Evolutionary conservation across 2,113 vertebrate species (phyloP).

Genomic region (Erythrocercus mccallii): DNA sequence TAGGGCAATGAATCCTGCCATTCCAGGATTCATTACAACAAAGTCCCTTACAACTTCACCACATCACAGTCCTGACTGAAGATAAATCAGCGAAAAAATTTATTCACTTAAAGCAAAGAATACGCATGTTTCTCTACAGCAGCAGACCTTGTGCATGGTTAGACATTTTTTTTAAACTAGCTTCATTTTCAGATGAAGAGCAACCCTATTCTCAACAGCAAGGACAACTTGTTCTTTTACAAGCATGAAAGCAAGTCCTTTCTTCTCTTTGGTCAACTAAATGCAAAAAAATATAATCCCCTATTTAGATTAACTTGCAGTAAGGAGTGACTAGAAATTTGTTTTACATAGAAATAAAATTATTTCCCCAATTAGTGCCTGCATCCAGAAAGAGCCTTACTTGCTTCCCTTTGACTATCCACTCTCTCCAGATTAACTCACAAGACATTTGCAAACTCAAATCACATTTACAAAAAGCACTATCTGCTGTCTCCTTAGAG

Average conservation of each 20-base stretch:
- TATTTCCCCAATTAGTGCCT: not conserved
- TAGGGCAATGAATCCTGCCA: not conserved
- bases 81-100: not conserved
- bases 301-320: not conserved
- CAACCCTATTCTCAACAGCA: not conserved
- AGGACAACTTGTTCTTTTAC: not conserved
- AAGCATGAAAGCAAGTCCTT: not conserved
- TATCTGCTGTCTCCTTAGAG: not conserved
- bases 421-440: not conserved
- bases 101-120: not conserved
- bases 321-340: not conserved
- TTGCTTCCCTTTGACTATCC: not conserved
- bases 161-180: not conserved
- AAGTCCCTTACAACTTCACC: not conserved
- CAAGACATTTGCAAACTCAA: not conserved
- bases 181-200: not conserved
- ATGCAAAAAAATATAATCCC: not conserved
- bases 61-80: not conserved
- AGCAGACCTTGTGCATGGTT: not conserved
- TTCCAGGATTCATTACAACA: not conserved
- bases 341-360: not conserved
- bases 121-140: not conserved
- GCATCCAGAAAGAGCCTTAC: not conserved
- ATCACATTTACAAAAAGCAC: not conserved
- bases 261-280: not conserved